These are phyloP conservation scores for Tyrophagus putrescentiae DNA, from an alignment of 1,140 invertebrate genomes.

Conservation along the genomic window DNA sequence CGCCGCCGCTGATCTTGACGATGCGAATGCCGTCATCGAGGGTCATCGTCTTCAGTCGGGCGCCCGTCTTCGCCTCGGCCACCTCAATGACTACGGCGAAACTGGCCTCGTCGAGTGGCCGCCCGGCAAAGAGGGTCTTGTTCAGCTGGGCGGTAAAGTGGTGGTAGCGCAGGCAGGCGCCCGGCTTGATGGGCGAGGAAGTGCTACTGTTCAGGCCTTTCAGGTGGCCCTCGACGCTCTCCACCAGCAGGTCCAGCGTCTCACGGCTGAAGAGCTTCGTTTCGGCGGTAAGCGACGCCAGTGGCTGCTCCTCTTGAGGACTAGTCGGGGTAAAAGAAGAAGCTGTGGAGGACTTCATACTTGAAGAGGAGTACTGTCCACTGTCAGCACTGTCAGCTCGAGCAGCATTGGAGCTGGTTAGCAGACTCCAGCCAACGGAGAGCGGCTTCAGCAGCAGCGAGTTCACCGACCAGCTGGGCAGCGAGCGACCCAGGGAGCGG, in stretches of 20 bases:
- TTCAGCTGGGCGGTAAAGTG: background rate
- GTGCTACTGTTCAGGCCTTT: background rate
- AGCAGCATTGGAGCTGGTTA: background rate
- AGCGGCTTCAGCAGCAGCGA: slow-evolving; percentile 16
- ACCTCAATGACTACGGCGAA: background rate
- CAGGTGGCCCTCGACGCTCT: slow-evolving; percentile 8
- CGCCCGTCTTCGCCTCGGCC: background rate
- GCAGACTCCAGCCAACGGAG: background rate
- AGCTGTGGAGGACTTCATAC: too few relatives aligned
- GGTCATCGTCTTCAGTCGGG: background rate
- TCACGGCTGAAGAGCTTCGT: slow-evolving; percentile 9
- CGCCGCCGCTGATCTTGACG: slow-evolving; percentile 22
- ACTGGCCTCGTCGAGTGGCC: background rate
- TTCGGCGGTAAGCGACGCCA: background rate
- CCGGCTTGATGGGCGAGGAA: too few relatives aligned
- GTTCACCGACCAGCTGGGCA: slow-evolving; percentile 15
- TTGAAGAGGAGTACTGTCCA: too few relatives aligned
- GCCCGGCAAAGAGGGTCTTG: background rate
- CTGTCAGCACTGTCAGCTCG: background rate
- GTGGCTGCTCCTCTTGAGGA: slow-evolving; percentile 5
- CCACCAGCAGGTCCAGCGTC: background rate
- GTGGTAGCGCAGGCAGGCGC: slow-evolving; percentile 7
- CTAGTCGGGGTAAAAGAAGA: too few relatives aligned
- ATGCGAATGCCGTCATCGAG: slow-evolving; percentile 13
- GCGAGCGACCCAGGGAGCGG: background rate